These are phyloP conservation scores for Limnothrissa miodon DNA, from an alignment of 2,113 vertebrate species.

Conservation along the genomic window DNA sequence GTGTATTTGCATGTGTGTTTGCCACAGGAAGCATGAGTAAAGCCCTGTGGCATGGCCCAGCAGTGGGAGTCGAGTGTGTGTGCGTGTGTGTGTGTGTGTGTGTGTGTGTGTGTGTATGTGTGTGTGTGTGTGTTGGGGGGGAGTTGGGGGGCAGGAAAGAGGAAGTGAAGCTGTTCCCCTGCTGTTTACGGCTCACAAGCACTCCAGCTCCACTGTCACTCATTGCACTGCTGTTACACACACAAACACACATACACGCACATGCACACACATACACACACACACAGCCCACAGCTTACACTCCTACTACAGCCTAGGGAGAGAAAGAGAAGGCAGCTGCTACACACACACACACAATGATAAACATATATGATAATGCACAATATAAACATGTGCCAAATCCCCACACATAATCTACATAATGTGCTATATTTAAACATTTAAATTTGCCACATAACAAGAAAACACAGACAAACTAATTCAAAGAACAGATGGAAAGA, in stretches of 20 bases:
- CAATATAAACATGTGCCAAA: neutral
- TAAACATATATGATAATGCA: neutral
- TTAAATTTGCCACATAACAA: too few relatives aligned
- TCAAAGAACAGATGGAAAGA: neutral
- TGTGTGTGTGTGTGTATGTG: too few relatives aligned
- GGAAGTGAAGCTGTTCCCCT: constrained; percentile 41
- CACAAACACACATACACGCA: neutral
- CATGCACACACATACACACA: neutral
- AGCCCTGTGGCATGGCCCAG: constrained; percentile 23
- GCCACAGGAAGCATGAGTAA: constrained; percentile 49
- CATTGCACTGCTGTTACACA: neutral
- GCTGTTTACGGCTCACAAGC: constrained; percentile 26
- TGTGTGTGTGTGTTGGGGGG: too few relatives aligned
- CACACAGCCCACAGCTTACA: neutral
- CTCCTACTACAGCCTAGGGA: neutral
- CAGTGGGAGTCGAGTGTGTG: constrained; percentile 19
- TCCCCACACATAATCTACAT: too few relatives aligned
- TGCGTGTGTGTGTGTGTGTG: too few relatives aligned
- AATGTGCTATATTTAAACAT: too few relatives aligned
- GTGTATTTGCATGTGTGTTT: neutral
- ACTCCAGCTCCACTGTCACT: neutral
- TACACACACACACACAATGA: neutral
- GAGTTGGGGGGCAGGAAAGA: constrained; percentile 18
- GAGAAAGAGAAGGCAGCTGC: neutral
- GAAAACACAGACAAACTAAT: neutral